Conservation (phyloP, 1,140 invertebrate genomes). For the Leptinotarsa lineolata region DNA sequence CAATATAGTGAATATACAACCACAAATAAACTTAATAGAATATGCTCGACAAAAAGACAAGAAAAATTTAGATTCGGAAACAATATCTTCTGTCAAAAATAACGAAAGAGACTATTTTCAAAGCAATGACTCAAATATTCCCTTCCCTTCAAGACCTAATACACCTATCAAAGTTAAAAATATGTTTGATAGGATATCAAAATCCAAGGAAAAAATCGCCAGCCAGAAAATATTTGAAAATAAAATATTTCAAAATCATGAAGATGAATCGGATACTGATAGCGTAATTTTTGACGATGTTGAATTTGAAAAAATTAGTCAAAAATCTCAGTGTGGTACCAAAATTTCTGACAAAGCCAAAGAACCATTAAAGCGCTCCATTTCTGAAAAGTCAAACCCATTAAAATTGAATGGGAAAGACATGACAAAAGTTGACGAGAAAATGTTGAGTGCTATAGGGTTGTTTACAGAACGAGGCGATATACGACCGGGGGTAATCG, state of each 20-base stretch:
- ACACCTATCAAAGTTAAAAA: slow-evolving; percentile 19
- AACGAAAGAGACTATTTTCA: not conserved
- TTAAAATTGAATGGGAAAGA: slow-evolving; percentile 34
- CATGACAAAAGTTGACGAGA: slow-evolving; percentile 19
- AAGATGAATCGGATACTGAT: slow-evolving; percentile 18
- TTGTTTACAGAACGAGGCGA: slow-evolving; percentile 38
- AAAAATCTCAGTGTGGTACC: not conserved
- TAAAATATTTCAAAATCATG: not conserved
- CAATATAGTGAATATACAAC: slow-evolving; percentile 11
- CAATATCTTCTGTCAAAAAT: not conserved
- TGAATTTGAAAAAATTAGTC: slow-evolving; percentile 19
- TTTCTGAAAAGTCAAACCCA: slow-evolving; percentile 26
- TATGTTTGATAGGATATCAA: slow-evolving; percentile 11
- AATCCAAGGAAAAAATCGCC: not conserved
- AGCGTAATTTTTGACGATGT: slow-evolving; percentile 27
- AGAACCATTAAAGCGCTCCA: not conserved
- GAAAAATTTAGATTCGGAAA: not conserved
- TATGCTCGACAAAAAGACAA: slow-evolving; percentile 12
- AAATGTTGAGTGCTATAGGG: slow-evolving; percentile 32
- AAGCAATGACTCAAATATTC: not conserved
- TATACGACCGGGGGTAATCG: slow-evolving; percentile 32
- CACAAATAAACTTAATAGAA: slow-evolving; percentile 1
- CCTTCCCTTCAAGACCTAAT: not conserved
- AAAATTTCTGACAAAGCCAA: not conserved
- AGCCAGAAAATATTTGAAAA: slow-evolving; percentile 9